Base-by-base conservation (phyloP, 2,888 invertebrate genomes). In the Oithona nana region DNA sequence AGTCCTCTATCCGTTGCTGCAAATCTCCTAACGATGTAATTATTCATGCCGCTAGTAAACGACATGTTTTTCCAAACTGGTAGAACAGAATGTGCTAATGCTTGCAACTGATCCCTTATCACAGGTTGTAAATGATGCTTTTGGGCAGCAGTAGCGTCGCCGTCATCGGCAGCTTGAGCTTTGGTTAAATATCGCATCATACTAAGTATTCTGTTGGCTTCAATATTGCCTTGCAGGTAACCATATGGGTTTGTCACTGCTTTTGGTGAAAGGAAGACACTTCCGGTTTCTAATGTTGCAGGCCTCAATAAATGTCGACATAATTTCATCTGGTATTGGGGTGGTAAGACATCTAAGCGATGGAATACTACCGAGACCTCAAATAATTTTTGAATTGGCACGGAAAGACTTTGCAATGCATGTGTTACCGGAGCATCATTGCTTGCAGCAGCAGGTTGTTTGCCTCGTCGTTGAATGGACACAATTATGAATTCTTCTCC, bases 11-110 rank as follows among this genome's bases (percentile, higher is more conserved):
- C 39, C 22, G 56, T 56, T 1, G 55, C 55, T 6, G 30, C 31
- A n/a, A 24, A 54, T 62, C 62, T 29, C 48, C 62, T 54, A 3
- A 62, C 56, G 39, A 39, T 39, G 16, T 39, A 39, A 16, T 39
- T 39, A 16, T 39, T 39, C 39, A 39, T 39, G 16, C 39, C 39
- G 39, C 39, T 39, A 39, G 39, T 11, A 16, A 39, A 39, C 39
- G 39, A 39, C 39, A 39, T 39, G 39, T 39, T 39, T 16, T 39
- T 39, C 39, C 39, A 39, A 11, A 16, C 16, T 11, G 39, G 6
- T 16, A 39, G 8, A n/a, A n/a, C n/a, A 11, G 29, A 16, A 20
- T 62, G 30, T 26, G 62, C 20, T 1, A 62, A 28, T 16, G 31
- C 2, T 3, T 39, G 2, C 3, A 62, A 55, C 20, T 56, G 39